Evolutionary conservation across 2,113 vertebrate genomes (phyloP).

Genomic region (Tichodroma muraria): DNA sequence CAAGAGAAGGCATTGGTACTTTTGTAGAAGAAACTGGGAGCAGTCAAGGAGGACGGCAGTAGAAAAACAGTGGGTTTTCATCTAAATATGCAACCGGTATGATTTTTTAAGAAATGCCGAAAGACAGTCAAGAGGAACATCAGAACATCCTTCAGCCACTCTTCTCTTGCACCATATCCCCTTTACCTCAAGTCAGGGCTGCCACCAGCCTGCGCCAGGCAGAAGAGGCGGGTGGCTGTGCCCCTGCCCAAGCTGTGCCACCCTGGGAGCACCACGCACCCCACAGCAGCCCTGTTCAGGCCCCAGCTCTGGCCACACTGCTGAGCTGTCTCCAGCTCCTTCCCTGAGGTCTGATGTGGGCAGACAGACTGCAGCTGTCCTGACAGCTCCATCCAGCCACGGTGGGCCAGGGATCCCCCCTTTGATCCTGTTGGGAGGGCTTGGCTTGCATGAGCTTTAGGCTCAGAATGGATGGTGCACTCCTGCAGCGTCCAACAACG

Average conservation of each 20-base stretch:
- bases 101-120: background rate
- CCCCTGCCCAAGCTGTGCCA: rapidly evolving
- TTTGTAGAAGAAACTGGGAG: background rate
- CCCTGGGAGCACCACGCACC: background rate
- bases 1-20: rapidly evolving
- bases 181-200: background rate
- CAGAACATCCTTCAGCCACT: background rate
- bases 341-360: too few relatives aligned
- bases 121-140: background rate
- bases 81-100: background rate
- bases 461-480: background rate
- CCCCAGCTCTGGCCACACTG: background rate
- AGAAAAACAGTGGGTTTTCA: background rate
- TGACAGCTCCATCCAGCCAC: background rate
- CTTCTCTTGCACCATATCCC: background rate
- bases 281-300: background rate
- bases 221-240: rapidly evolving
- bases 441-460: background rate
- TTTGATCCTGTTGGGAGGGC: too few relatives aligned
- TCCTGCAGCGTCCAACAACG: background rate
- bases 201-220: background rate
- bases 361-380: background rate
- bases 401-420: rapidly evolving
- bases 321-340: background rate
- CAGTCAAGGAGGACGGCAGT: background rate